These are phyloP conservation scores for Smithornis capensis DNA, from an alignment of 2,113 vertebrate genomes.

Conservation along the genomic window DNA sequence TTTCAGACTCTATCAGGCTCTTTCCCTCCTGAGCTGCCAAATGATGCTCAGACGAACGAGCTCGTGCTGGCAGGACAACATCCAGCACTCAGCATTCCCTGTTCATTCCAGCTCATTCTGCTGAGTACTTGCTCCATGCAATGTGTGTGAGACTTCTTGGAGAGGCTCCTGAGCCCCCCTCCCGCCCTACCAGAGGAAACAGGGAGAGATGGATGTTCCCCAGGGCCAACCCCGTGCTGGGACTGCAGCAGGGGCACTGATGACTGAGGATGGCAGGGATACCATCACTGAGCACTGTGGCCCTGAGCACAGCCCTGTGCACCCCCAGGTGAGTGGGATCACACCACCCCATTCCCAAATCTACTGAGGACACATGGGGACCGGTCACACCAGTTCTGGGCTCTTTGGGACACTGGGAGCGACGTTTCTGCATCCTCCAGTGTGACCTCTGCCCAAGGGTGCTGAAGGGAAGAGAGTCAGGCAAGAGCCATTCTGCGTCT, in stretches of 20 bases:
- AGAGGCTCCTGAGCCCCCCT: neutral
- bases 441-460: fast-evolving
- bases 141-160: fast-evolving
- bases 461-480: neutral
- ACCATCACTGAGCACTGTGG: neutral
- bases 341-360: neutral
- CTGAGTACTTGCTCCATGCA: neutral
- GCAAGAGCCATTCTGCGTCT: neutral
- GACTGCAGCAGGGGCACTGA: neutral
- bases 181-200: neutral
- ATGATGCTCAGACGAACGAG: neutral
- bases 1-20: constrained; percentile 47
- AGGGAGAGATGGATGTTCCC: neutral
- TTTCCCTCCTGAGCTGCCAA: constrained; percentile 17
- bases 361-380: fast-evolving
- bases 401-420: neutral
- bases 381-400: neutral
- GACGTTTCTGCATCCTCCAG: neutral
- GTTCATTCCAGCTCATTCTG: neutral
- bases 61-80: neutral
- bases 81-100: neutral
- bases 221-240: neutral
- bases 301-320: neutral
- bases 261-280: neutral
- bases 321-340: neutral